These are phyloP conservation scores for Plagiodera versicolora DNA, from an alignment of 2,888 invertebrate genomes.

Conservation along the genomic window DNA sequence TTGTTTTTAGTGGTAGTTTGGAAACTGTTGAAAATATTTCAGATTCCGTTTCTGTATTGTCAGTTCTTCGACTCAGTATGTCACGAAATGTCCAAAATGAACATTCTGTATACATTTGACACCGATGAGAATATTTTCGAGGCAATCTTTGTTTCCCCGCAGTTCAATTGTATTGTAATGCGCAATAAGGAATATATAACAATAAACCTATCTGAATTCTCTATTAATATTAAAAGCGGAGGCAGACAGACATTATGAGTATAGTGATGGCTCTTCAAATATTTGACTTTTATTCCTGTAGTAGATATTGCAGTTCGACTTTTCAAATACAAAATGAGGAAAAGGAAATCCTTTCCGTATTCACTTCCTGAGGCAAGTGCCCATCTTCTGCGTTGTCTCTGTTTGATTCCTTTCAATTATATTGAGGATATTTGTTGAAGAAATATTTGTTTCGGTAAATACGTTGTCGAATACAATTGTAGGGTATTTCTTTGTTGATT, in stretches of 20 bases:
- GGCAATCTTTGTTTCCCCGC: background rate
- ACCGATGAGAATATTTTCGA: too few relatives aligned
- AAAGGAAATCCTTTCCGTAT: background rate
- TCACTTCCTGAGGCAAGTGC: background rate
- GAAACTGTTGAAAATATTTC: too few relatives aligned
- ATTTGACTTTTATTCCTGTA: background rate
- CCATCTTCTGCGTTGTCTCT: background rate
- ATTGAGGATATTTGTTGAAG: background rate
- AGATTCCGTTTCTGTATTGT: too few relatives aligned
- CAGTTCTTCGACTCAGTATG: too few relatives aligned
- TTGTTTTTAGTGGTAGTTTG: too few relatives aligned
- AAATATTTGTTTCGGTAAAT: background rate
- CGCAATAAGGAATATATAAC: background rate
- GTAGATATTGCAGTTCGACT: background rate
- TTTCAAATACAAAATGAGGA: background rate
- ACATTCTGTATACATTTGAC: too few relatives aligned
- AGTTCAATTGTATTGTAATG: background rate
- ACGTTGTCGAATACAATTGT: background rate
- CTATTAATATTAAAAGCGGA: background rate
- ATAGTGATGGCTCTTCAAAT: background rate
- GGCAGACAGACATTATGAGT: background rate
- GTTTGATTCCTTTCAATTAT: background rate
- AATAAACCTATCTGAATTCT: background rate
- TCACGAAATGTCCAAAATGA: too few relatives aligned
- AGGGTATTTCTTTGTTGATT: constrained; percentile 2